Conservation (phyloP, 2,888 invertebrate species). For the Candidula unifasciata region DNA sequence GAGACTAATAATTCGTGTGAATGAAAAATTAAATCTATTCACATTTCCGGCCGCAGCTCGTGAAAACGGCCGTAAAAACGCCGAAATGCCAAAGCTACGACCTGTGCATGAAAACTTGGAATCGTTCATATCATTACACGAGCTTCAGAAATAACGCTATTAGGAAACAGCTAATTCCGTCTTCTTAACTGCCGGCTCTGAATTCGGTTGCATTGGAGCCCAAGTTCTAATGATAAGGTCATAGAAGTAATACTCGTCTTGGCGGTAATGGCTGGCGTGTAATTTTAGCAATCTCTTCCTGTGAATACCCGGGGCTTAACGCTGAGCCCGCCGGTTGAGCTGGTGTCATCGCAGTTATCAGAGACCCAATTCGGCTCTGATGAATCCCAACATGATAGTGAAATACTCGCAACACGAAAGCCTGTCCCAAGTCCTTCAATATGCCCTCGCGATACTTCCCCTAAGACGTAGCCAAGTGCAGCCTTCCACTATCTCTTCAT, state of each 20-base stretch:
- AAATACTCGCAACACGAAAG: constrained; percentile 35
- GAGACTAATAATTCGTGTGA: constrained; percentile 47
- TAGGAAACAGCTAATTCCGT: constrained; percentile 38
- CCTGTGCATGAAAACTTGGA: constrained; percentile 7
- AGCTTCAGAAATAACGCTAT: constrained; percentile 48
- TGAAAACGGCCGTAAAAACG: constrained; percentile 37
- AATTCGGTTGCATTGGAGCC: constrained; percentile 35
- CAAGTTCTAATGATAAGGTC: constrained; percentile 45
- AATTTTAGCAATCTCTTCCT: constrained; percentile 38
- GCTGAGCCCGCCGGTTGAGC: constrained; percentile 40
- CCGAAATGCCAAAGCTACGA: constrained; percentile 35
- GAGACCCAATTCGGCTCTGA: constrained; percentile 24
- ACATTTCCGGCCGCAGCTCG: constrained; percentile 23
- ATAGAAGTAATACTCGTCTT: constrained; percentile 42
- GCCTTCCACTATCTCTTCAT: constrained; percentile 38
- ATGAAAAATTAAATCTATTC: constrained; percentile 51
- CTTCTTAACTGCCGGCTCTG: constrained; percentile 1
- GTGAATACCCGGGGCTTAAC: constrained; percentile 37
- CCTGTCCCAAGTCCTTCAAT: constrained; percentile 37
- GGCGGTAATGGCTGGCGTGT: constrained; percentile 44
- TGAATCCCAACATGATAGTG: constrained; percentile 46
- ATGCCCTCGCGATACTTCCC: constrained; percentile 29
- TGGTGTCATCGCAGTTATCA: constrained; percentile 48
- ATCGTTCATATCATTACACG: constrained; percentile 34
- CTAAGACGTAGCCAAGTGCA: constrained; percentile 41